Evolutionary conservation across 1,140 invertebrate genomes (phyloP).

Genomic region (Stegodyphus dumicola): DNA sequence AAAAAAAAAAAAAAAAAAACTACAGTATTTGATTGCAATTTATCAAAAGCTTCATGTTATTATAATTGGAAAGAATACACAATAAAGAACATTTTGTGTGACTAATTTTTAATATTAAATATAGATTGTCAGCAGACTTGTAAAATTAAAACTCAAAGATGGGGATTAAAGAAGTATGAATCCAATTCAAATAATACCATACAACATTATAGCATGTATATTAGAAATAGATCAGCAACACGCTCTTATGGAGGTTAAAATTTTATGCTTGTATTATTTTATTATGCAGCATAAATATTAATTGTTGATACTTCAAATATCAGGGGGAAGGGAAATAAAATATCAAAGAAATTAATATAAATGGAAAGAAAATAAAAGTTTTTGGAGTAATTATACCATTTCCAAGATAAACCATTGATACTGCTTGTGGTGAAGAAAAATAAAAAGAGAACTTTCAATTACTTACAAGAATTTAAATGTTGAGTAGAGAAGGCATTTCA

Average conservation of each 20-base stretch:
- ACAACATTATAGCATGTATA: not conserved
- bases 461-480: no score
- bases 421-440: no score
- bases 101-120: conserved; percentile 6
- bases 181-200: not conserved
- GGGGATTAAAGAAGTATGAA: not conserved
- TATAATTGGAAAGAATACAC: not conserved
- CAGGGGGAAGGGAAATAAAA: not conserved
- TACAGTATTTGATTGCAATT: conserved; percentile 12
- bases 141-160: conserved; percentile 4
- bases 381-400: no score
- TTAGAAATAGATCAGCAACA: not conserved
- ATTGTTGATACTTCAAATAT: not conserved
- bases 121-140: conserved; percentile 47
- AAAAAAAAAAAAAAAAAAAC: no score
- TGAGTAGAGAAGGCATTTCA: no score
- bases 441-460: no score
- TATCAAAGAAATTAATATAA: not conserved
- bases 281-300: not conserved
- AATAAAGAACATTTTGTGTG: not conserved
- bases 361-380: not conserved
- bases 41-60: conserved; percentile 25
- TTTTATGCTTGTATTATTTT: not conserved
- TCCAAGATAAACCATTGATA: no score
- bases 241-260: not conserved